Conservation (phyloP, 2,888 invertebrate species). For the Petrophora chlorosata region DNA sequence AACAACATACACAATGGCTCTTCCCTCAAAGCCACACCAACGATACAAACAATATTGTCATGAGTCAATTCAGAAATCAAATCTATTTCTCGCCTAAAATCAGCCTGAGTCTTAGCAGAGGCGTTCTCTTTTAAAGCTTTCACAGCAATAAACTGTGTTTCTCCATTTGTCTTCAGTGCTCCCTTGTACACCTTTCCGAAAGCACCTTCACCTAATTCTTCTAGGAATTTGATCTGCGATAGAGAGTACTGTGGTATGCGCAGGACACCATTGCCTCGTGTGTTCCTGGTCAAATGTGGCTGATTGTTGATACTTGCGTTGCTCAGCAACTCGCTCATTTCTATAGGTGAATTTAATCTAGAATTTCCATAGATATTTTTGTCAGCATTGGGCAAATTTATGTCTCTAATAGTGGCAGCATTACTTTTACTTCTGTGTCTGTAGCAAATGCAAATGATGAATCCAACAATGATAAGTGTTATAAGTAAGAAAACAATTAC, state of each 20-base stretch:
- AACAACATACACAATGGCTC: conserved; percentile 98
- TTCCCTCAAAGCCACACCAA: conserved; percentile 95
- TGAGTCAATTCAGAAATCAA: conserved; percentile 97
- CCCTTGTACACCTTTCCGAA: conserved; percentile 99
- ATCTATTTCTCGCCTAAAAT: conserved; percentile 97
- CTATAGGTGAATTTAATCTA: conserved; percentile 90
- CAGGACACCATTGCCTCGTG: conserved; percentile 79
- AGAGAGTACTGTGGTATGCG: conserved; percentile 93
- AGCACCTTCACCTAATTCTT: conserved; percentile 97
- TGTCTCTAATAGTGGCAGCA: conserved; percentile 87
- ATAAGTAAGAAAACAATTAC: conserved; percentile 86
- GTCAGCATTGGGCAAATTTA: conserved; percentile 88
- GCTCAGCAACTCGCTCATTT: conserved; percentile 91
- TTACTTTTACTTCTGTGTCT: conserved; percentile 81
- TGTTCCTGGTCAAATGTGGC: conserved; percentile 73
- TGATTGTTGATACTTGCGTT: conserved; percentile 77
- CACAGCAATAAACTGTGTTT: conserved; percentile 93
- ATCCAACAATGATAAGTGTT: conserved; percentile 69
- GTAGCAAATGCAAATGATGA: conserved; percentile 86
- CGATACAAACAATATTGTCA: conserved; percentile 96
- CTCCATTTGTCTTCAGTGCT: conserved; percentile 88
- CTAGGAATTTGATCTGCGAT: conserved; percentile 92
- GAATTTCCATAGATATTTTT: conserved; percentile 93
- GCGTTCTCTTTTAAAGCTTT: conserved; percentile 98
- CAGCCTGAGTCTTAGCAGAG: conserved; percentile 94